phyloP scores from a whole-genome alignment of 2,888 invertebrate genomes.

The Cephalotes varians region DNA sequence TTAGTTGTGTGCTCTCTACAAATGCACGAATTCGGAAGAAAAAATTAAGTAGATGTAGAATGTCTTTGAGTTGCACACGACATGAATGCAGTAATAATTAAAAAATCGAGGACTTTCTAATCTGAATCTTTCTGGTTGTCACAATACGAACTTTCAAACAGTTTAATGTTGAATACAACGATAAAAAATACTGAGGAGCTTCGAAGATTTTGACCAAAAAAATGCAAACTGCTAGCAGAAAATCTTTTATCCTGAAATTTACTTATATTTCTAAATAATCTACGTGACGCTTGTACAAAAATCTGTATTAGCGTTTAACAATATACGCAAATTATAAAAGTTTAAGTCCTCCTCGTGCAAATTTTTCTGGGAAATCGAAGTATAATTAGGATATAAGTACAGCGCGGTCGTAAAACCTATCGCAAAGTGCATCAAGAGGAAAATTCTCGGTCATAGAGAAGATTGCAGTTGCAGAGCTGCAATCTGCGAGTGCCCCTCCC shows the following conservation, averaged over 20 bases:
- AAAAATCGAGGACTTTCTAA: background rate
- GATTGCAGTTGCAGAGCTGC: constrained; percentile 24
- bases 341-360: background rate
- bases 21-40: constrained; percentile 16
- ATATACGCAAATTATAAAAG: background rate
- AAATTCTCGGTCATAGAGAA: constrained; percentile 15
- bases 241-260: background rate
- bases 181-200: background rate
- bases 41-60: constrained; percentile 56
- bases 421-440: constrained; percentile 18
- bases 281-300: background rate
- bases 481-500: constrained; percentile 6
- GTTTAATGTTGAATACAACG: background rate
- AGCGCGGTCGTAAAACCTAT: background rate
- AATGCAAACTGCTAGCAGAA: background rate
- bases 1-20: constrained; percentile 28
- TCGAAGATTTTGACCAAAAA: background rate
- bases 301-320: background rate
- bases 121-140: too few relatives aligned
- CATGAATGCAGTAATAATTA: background rate
- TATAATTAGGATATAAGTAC: constrained; percentile 31
- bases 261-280: background rate
- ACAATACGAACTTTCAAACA: background rate
- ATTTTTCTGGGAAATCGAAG: background rate
- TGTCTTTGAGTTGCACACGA: background rate